Conservation (phyloP, 2,888 invertebrate genomes). For the Eugnorisma glareosa region DNA sequence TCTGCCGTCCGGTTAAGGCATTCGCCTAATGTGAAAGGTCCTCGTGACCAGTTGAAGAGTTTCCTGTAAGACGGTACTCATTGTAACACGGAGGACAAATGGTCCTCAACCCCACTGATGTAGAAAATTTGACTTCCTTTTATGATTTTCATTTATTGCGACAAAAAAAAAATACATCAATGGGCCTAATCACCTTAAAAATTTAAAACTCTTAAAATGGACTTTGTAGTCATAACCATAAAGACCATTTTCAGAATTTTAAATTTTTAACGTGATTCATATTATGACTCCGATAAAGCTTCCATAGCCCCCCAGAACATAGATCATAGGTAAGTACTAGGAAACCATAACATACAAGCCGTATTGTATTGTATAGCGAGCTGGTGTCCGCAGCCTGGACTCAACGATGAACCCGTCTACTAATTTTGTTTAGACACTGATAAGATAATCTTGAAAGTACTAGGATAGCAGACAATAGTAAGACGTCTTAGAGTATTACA, state of each 20-base stretch:
- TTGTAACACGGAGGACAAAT: slow-evolving; percentile 57
- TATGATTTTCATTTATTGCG: too few relatives aligned
- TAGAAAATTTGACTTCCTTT: slow-evolving; percentile 69
- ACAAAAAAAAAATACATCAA: too few relatives aligned
- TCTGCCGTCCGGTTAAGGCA: slow-evolving; percentile 46
- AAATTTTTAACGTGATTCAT: too few relatives aligned
- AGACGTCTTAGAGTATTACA: slow-evolving; percentile 1
- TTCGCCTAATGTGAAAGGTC: slow-evolving; percentile 43
- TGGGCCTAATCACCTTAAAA: too few relatives aligned
- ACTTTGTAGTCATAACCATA: too few relatives aligned
- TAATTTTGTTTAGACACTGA: background rate
- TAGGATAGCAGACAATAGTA: slow-evolving; percentile 14
- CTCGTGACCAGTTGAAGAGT: slow-evolving; percentile 50
- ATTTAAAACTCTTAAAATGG: too few relatives aligned
- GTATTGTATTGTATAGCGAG: too few relatives aligned
- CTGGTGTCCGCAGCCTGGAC: too few relatives aligned
- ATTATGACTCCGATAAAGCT: too few relatives aligned
- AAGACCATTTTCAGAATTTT: too few relatives aligned
- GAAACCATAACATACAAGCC: slow-evolving; percentile 9
- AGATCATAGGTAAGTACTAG: too few relatives aligned
- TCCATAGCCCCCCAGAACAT: too few relatives aligned
- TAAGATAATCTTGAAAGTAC: slow-evolving; percentile 28
- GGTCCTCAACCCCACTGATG: slow-evolving; percentile 68
- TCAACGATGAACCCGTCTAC: background rate
- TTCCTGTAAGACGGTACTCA: slow-evolving; percentile 56